Evolutionary conservation across 2,797 vertebrate species (phyloP).

Genomic region (Hydrophis major): DNA sequence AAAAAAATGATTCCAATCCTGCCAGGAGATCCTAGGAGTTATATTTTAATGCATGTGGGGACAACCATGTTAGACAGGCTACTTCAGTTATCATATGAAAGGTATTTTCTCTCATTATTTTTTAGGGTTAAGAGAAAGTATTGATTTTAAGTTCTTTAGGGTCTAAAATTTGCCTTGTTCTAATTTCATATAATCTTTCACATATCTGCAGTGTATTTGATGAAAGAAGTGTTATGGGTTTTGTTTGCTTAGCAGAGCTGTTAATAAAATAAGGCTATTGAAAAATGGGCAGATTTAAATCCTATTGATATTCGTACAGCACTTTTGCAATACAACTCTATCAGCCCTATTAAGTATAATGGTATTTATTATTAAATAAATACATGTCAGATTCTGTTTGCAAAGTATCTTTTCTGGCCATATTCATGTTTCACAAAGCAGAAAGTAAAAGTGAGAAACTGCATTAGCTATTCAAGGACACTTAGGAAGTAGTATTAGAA

Average conservation of each 20-base stretch:
- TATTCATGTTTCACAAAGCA: neutral
- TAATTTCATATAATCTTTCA: neutral
- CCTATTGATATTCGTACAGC: neutral
- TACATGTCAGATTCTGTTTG: neutral
- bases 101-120: neutral
- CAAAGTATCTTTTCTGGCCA: neutral
- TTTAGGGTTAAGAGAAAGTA: neutral
- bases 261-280: neutral
- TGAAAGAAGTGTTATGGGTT: neutral
- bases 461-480: neutral
- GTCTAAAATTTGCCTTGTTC: neutral
- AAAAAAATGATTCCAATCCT: slow-evolving; percentile 12
- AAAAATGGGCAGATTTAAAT: neutral
- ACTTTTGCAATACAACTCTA: neutral
- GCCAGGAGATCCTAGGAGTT: neutral
- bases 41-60: neutral
- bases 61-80: neutral
- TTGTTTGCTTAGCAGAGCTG: neutral
- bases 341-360: neutral
- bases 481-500: neutral
- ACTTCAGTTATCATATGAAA: neutral
- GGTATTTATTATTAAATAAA: neutral
- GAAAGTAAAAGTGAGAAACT: neutral
- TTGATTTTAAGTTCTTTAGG: neutral
- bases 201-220: neutral